phyloP scores from a whole-genome alignment of 2,888 invertebrate species.

The Drosophila koepferae region DNA sequence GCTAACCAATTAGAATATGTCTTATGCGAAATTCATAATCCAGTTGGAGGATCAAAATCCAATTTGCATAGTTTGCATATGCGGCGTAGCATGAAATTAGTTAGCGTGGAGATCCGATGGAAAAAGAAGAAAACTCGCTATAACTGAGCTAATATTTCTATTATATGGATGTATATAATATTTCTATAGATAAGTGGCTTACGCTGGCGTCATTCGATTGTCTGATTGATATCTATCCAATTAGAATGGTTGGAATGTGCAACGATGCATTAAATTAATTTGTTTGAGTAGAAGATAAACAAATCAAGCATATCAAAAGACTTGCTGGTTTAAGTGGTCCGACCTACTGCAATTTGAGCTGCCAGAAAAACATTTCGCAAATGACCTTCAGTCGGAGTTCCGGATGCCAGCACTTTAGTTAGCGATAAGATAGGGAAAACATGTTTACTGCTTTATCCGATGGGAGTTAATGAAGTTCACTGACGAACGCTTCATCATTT shows the following conservation, averaged over 20 bases:
- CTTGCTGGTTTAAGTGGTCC: background rate
- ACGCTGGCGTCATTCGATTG: conserved; percentile 7
- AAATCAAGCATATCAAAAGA: background rate
- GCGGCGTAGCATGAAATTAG: background rate
- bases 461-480: background rate
- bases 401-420: conserved; percentile 30
- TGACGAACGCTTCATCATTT: background rate
- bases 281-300: conserved; percentile 12
- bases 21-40: background rate
- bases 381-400: conserved; percentile 10
- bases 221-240: conserved; percentile 26
- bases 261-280: conserved; percentile 59
- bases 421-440: conserved; percentile 41
- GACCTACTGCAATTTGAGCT: background rate
- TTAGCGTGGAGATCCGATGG: background rate
- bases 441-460: background rate
- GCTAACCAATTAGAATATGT: background rate
- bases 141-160: background rate
- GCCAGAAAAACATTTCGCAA: background rate
- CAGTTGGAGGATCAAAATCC: background rate
- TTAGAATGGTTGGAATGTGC: conserved; percentile 45
- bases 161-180: background rate
- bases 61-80: background rate
- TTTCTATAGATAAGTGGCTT: background rate
- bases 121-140: background rate